Conservation (phyloP, 1,140 invertebrate genomes). For the Helicoverpa zea region DNA sequence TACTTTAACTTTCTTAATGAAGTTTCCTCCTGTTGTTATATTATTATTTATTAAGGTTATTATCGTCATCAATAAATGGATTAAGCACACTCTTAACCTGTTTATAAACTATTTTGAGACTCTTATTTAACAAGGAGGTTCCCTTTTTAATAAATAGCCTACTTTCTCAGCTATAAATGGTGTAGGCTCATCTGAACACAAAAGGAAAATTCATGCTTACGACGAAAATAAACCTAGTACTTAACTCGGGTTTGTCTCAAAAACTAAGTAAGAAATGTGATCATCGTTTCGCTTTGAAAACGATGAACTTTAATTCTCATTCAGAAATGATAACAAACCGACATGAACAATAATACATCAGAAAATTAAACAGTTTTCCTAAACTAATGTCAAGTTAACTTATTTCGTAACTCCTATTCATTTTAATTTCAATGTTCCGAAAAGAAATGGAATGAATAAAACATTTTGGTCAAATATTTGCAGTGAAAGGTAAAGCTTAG, state of each 20-base stretch:
- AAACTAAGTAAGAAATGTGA: background rate
- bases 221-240: background rate
- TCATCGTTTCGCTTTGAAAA: background rate
- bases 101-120: background rate
- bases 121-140: background rate
- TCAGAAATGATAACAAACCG: conserved; percentile 43
- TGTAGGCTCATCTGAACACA: background rate
- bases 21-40: background rate
- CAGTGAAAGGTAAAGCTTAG: conserved; percentile 34
- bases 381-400: conserved; percentile 38
- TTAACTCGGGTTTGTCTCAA: background rate
- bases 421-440: conserved; percentile 55
- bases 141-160: too few relatives aligned
- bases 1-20: background rate
- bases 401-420: conserved; percentile 53
- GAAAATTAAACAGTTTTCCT: conserved; percentile 48
- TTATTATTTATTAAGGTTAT: background rate
- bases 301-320: conserved; percentile 23
- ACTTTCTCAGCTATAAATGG: too few relatives aligned
- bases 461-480: conserved; percentile 56
- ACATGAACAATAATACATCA: conserved; percentile 43
- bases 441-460: conserved; percentile 54
- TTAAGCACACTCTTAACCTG: background rate
- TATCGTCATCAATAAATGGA: conserved; percentile 4
- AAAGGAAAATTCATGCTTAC: background rate